Evolutionary conservation across 2,888 invertebrate genomes (phyloP).

Genomic region (Cecidostiba fungosa): DNA sequence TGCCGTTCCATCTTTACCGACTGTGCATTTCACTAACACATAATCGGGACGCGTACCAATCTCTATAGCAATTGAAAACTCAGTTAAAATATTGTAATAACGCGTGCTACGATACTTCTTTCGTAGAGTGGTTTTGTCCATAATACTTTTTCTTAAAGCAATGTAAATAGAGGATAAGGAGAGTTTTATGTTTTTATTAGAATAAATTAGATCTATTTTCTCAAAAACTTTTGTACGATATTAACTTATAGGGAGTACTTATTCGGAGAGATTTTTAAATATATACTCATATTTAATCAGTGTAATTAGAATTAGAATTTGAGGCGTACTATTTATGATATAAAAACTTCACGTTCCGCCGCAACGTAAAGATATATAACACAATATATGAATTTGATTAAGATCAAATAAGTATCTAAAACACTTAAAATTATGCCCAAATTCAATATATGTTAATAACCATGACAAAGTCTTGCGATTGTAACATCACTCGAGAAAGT

Average conservation of each 20-base stretch:
- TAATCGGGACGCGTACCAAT: not conserved
- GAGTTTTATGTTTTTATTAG: slow-evolving; percentile 37
- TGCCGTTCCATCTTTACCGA: not conserved
- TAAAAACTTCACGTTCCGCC: not conserved
- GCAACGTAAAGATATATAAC: not conserved
- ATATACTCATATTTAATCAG: slow-evolving; percentile 13
- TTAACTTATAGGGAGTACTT: slow-evolving; percentile 30
- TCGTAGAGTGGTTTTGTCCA: slow-evolving; percentile 9
- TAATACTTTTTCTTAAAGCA: slow-evolving; percentile 32
- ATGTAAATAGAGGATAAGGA: slow-evolving; percentile 54
- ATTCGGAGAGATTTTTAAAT: not conserved
- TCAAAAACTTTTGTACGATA: slow-evolving; percentile 39
- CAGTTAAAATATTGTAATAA: not conserved
- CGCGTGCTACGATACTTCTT: slow-evolving; percentile 22
- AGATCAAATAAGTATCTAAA: not conserved
- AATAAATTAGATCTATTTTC: slow-evolving; percentile 35
- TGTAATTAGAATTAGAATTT: slow-evolving; percentile 11
- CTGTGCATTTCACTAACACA: not conserved
- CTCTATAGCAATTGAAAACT: not conserved
- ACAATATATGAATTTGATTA: not conserved
- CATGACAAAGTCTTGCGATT: not conserved
- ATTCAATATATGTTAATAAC: slow-evolving; percentile 16
- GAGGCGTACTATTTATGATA: not conserved
- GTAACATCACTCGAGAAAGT: not conserved
- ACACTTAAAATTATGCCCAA: not conserved